A percentile compares a stretch with the other conserved stretches of the same genome.
These are phyloP conservation scores for Mus pahari DNA, from an alignment of 2,113 vertebrate genomes.

Conservation along the genomic window DNA sequence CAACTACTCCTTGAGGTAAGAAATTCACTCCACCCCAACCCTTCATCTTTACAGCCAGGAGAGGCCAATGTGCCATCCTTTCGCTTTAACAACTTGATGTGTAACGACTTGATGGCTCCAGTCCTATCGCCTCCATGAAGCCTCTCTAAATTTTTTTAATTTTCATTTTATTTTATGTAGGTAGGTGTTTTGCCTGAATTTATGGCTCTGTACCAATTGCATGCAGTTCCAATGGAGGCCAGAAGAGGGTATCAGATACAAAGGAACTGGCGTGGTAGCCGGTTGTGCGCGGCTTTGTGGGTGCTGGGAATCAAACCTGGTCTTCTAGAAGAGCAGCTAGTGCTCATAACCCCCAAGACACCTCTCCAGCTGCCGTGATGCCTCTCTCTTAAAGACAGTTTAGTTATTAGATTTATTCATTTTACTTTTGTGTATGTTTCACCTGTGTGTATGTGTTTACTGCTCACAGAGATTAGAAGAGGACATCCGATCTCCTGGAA, in stretches of 20 bases:
- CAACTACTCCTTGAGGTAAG: neutral
- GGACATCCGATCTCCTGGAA: neutral
- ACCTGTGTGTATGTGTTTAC: neutral
- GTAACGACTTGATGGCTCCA: neutral
- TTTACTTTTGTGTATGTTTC: neutral
- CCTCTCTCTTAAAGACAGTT: neutral
- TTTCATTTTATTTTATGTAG: neutral
- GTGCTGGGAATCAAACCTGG: neutral
- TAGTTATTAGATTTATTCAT: neutral
- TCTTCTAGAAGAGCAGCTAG: too few species aligned
- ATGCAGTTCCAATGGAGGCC: neutral
- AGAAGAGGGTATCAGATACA: neutral
- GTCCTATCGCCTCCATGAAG: neutral
- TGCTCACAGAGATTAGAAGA: neutral
- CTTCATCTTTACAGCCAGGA: neutral
- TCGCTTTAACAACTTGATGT: neutral
- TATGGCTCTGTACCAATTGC: neutral
- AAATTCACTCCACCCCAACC: too few species aligned
- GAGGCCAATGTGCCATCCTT: neutral
- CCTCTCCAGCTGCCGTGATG: neutral
- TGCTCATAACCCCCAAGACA: neutral
- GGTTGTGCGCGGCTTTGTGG: neutral
- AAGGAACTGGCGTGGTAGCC: neutral
- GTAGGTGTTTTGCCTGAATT: neutral
- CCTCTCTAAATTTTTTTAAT: neutral